Evolutionary conservation across 2,797 vertebrate species (phyloP).

Genomic region (Scarus forsteni): DNA sequence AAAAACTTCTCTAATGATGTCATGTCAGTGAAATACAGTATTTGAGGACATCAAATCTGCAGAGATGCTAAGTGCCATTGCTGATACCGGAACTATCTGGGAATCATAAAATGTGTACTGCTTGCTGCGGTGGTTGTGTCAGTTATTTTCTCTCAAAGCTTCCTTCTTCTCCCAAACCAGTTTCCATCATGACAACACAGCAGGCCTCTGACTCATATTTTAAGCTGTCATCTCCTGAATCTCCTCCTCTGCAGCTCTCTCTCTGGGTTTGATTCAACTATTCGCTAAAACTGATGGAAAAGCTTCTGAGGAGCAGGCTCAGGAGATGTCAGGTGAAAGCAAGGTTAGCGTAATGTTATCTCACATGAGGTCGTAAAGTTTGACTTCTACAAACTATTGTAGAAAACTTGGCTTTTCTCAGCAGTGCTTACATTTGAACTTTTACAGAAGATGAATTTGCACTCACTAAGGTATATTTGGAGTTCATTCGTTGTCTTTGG

Average conservation of each 20-base stretch:
- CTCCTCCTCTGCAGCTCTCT: constrained; percentile 15
- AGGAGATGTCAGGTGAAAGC: constrained; percentile 1
- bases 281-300: background rate
- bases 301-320: background rate
- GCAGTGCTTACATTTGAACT: background rate
- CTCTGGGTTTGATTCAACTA: constrained; percentile 6
- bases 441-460: no score
- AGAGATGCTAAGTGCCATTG: background rate
- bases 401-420: background rate
- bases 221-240: constrained; percentile 14
- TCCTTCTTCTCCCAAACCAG: constrained; percentile 7
- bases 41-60: background rate
- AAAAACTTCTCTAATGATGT: background rate
- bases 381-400: background rate
- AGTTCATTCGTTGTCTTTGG: no score
- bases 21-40: background rate
- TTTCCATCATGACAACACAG: constrained; percentile 20
- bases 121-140: background rate
- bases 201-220: constrained; percentile 26
- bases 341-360: background rate
- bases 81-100: background rate
- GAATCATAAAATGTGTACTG: background rate
- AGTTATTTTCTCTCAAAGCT: constrained; percentile 16
- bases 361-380: background rate
- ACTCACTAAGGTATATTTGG: background rate